A percentile compares a stretch with the other conserved stretches of the same genome.
Conservation (phyloP, 1,140 invertebrate genomes). For the Popillia japonica region DNA sequence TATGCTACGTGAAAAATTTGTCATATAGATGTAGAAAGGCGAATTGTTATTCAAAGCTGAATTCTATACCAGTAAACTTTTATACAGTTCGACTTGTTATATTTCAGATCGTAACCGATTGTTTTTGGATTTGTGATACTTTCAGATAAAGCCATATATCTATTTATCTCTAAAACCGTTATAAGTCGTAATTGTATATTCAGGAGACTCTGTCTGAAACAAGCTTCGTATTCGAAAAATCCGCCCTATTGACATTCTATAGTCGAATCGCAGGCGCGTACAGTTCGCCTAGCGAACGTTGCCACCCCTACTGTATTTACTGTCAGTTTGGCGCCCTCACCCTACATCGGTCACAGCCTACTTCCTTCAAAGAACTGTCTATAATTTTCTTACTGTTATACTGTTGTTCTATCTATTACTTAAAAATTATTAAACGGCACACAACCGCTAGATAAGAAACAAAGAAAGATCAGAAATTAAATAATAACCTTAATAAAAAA, state of each 20-base stretch:
- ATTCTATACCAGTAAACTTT: too few relatives aligned
- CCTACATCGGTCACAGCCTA: slow-evolving; percentile 44
- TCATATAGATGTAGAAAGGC: too few relatives aligned
- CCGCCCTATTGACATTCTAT: slow-evolving; percentile 42
- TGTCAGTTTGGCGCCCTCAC: slow-evolving; percentile 46
- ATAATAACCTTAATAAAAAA: slow-evolving; percentile 6
- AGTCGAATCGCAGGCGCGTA: slow-evolving; percentile 40
- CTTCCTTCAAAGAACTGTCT: slow-evolving; percentile 43
- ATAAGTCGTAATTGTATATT: too few relatives aligned
- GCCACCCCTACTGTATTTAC: slow-evolving; percentile 44
- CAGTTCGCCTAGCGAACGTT: slow-evolving; percentile 29
- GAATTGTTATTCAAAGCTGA: too few relatives aligned
- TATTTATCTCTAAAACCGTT: too few relatives aligned
- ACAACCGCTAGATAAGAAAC: slow-evolving; percentile 3
- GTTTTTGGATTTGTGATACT: too few relatives aligned
- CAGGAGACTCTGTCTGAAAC: not conserved
- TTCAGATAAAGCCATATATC: too few relatives aligned
- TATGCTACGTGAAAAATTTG: too few relatives aligned
- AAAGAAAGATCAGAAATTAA: slow-evolving; percentile 11
- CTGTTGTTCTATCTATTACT: slow-evolving; percentile 41
- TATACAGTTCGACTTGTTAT: too few relatives aligned
- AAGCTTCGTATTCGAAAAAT: slow-evolving; percentile 34
- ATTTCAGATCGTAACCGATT: too few relatives aligned
- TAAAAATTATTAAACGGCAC: slow-evolving; percentile 7
- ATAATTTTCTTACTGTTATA: slow-evolving; percentile 43